Base-by-base conservation (phyloP, 2,113 vertebrate genomes). In the Dicentrarchus labrax region DNA sequence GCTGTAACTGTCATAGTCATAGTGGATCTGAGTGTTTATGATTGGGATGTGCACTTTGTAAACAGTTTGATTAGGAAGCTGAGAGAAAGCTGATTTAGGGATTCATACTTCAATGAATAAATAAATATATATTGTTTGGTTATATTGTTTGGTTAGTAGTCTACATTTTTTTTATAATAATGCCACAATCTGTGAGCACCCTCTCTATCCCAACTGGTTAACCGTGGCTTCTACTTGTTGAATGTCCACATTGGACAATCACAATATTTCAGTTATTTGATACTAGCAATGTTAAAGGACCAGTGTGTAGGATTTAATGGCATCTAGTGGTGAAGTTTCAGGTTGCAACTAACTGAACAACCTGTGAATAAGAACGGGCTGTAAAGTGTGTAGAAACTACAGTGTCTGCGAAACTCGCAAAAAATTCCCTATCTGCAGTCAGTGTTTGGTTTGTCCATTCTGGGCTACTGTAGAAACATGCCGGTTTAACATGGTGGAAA, bases 1-100 rank as follows among this genome's bases (percentile, higher is more conserved):
- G 19, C 64, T 77, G 41, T 62, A 77, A 80, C 83, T 86, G 61
- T 70, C 21, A 3, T 36, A 41, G 11, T 53, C 39, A 51, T 43
- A 4, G 57, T 30, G 43, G 62, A 72, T 73, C 41, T 74, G 43
- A 50, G 21, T 75, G 8, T 65, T 64, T 53, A 64, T 67, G 43
- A 68, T 17, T 24, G 30, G 30, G 30, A 30, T 30, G 45, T 69
- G 10, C 41, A 45, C 57, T 61, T 48, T 68, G 54, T 45, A 16
- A 43, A 65, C 57, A 73, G 24, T 65, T 61, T 51, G 22, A 64
- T 54, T 22, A 30, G 30, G 30, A 30, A 30, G 30, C 30, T 47
- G 45, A 69, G 9, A 24, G n/a, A 65, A 66, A 39, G 22, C n/a
- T 73, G 24, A 22, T 53, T 78, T n/a, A 36, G 12, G 51, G 59